Percentiles rank a stretch among this genome's conserved stretches.
Conservation (phyloP, 2,888 invertebrate species). For the Poecilobothrus nobilitatus region DNA sequence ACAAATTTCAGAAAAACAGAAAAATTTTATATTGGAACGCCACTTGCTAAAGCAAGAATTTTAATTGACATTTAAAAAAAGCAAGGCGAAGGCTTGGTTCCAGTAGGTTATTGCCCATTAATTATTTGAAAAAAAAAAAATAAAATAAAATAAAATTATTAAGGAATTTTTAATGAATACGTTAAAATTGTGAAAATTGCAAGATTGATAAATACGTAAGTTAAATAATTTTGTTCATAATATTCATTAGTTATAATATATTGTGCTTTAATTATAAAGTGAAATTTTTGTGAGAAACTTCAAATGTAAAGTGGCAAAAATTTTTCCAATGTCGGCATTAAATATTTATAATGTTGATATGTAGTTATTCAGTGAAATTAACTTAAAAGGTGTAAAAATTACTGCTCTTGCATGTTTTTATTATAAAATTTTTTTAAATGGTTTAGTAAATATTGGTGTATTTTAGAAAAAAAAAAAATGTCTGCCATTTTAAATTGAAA, state of each 20-base stretch:
- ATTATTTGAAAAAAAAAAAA: background rate
- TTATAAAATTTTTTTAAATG: background rate
- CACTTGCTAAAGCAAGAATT: too few relatives aligned
- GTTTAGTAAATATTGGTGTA: background rate
- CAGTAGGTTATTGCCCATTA: background rate
- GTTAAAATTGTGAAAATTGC: too few relatives aligned
- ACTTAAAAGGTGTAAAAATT: background rate
- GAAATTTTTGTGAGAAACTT: background rate
- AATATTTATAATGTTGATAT: background rate
- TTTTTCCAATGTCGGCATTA: background rate
- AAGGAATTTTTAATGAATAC: background rate
- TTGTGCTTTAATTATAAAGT: background rate
- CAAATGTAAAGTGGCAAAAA: background rate
- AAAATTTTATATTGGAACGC: too few relatives aligned
- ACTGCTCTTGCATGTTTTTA: background rate
- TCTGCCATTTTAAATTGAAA: background rate
- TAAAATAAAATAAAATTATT: too few relatives aligned
- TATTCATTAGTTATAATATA: background rate
- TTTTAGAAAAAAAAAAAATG: background rate
- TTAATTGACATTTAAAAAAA: too few relatives aligned
- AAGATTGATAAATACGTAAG: background rate
- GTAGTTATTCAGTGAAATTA: background rate
- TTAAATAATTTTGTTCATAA: background rate
- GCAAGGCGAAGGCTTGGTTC: background rate
- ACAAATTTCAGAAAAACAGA: too few relatives aligned